Base-by-base conservation (phyloP, 2,797 vertebrate species). In the Enteromius viviparus region DNA sequence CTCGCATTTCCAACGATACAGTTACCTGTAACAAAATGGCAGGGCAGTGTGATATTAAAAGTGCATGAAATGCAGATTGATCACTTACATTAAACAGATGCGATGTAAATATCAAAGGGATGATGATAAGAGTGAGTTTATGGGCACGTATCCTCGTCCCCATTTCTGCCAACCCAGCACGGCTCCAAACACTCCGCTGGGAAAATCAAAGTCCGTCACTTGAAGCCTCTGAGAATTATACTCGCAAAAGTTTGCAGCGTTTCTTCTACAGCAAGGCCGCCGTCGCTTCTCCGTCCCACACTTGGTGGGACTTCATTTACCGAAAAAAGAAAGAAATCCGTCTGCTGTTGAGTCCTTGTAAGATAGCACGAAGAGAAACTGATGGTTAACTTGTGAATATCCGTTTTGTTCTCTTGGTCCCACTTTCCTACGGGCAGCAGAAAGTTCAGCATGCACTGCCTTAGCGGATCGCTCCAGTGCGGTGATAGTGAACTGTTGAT, bases 21-120 rank as follows among this genome's bases (percentile, higher is more conserved):
- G 34, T 45, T 68, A 66, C 23, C 60, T 58, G 62, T n/a, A 53
- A 6, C 34, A 17, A 69, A 80, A 49, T 80, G 23, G 19, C 64
- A 53, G 19, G 21, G 23, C 17, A 53, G 12, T 42, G 12, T 10
- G 37, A 37, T 51, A 45, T 62, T 76, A 34, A 71, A 12, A 26
- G 55, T 19, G 1, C 47, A 49, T 76, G 49, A 75, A 74, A 78
- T 66, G 45, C 23, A 29, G 6, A 53, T 10, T 1, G 71, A 83
- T 80, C 2, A 93, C 94, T 95, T 94, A 95, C 95, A 89, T 90
- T 84, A 47, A 91, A 80, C 85, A 94, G 89, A 85, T 93, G 93
- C 81, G 91, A 94, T 53, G 92, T 66, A 83, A 95, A 89, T 12
- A 92, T 81, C 84, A 94, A 66, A 62, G 85, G 88, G 83, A 94